Base-by-base conservation (phyloP, 2,888 invertebrate genomes). In the Sclerodermus sp. region DNA sequence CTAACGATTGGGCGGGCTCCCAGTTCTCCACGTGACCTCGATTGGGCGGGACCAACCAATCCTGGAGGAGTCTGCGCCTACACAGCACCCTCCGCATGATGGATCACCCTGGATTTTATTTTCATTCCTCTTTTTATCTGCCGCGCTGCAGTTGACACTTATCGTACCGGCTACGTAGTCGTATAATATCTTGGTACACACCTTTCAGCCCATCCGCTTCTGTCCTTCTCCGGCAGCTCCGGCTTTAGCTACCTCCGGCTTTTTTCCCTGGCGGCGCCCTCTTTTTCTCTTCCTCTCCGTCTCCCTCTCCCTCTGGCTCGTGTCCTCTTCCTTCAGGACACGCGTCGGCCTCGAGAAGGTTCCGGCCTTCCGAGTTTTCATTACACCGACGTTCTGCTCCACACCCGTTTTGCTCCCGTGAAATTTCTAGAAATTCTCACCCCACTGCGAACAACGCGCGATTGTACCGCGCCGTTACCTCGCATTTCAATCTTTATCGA, bases 91-190 rank as follows among this genome's bases (percentile, higher is more conserved):
- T 62, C 73, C 67, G 65, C 70, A 71, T 77, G 77, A 77, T 77
- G 77, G 77, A 77, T 77, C 76, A 73, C 64, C 59, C 59, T 60
- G 65, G 66, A 73, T 76, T 74, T 73, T 76, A 70, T 74, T 73
- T 74, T 70, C 68, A 62, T 60, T 58, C 58, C 49, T 72, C 67
- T 68, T 76, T 77, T 76, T 77, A 77, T 77, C 77, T 77, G 66
- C 66, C 71, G 65, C 69, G 71, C 62, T 75, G 76, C 74, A 76
- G 77, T 77, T 76, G 76, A 77, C 76, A 74, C 73, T 74, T 77
- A 76, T 74, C 73, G 71, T 55, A 53, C 52, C 59, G 39, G 59
- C 53, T 43, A 62, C 59, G 62, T 60, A 64, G 63, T 55, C 55
- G 64, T 64, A 64, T 64, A 64, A 64, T 64, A 64, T 64, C 64